phyloP scores from a whole-genome alignment of 2,113 vertebrate genomes.

The Sterna hirundo region DNA sequence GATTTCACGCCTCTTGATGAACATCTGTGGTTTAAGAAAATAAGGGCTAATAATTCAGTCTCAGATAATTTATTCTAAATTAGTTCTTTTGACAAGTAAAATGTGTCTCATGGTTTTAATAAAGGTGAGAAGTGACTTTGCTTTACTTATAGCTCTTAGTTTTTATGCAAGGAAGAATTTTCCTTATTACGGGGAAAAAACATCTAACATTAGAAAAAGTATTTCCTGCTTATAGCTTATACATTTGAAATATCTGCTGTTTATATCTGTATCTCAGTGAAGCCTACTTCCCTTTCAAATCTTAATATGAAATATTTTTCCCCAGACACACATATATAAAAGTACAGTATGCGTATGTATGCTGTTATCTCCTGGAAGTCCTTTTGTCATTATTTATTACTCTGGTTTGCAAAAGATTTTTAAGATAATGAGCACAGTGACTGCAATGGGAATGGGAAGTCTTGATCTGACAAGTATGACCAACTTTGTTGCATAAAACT shows the following conservation, averaged over 20 bases:
- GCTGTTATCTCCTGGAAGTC: not conserved
- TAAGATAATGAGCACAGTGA: not conserved
- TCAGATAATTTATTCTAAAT: not conserved
- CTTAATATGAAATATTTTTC: not conserved
- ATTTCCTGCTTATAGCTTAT: not conserved
- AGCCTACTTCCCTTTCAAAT: not conserved
- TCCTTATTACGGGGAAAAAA: not conserved
- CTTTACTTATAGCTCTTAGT: not conserved
- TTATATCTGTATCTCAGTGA: not conserved
- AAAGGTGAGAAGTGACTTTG: not conserved
- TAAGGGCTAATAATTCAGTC: not conserved
- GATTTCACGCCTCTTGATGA: not conserved
- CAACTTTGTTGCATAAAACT: not conserved
- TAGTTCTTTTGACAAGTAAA: not conserved
- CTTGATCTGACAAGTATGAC: not conserved
- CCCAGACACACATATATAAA: not conserved
- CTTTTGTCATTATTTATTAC: not conserved
- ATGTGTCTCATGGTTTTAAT: not conserved
- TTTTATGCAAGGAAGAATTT: not conserved
- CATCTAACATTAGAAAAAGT: not conserved
- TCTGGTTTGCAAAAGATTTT: not conserved
- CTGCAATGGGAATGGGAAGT: not conserved
- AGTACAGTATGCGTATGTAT: not conserved
- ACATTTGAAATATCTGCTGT: not conserved
- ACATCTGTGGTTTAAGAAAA: not conserved